Percentiles rank a stretch among this genome's conserved stretches.
Evolutionary conservation across 1,140 invertebrate species (phyloP).

Genomic region (Zeugodacus cucurbitae): DNA sequence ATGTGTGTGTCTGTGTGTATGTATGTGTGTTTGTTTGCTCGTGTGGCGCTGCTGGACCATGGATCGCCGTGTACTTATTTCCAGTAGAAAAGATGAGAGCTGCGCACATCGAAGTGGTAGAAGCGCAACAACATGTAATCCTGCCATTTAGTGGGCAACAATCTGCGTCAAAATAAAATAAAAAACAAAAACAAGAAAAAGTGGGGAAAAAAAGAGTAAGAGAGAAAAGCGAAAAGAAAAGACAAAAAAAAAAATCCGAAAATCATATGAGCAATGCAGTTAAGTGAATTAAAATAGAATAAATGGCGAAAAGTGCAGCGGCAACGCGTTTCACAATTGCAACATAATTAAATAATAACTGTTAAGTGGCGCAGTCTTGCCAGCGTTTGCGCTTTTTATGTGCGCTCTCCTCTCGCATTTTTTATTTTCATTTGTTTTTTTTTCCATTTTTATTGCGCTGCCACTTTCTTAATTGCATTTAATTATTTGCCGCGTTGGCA

Average conservation of each 20-base stretch:
- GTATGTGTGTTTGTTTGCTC: not conserved
- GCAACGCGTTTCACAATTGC: slow-evolving; percentile 22
- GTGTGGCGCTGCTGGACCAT: not conserved
- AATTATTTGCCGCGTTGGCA: slow-evolving; percentile 17
- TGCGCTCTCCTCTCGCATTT: not conserved
- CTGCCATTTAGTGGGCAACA: slow-evolving; percentile 63
- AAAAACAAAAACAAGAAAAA: no score
- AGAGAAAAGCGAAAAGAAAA: not conserved
- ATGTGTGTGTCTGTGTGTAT: not conserved
- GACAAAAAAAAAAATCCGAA: not conserved
- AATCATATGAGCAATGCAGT: not conserved
- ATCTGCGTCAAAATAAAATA: slow-evolving; percentile 47
- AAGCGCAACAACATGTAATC: slow-evolving; percentile 60
- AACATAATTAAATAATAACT: slow-evolving; percentile 38
- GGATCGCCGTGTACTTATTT: slow-evolving; percentile 45
- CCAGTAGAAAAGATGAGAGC: slow-evolving; percentile 61
- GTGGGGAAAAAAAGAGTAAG: no score
- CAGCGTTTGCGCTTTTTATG: not conserved
- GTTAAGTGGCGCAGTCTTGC: not conserved
- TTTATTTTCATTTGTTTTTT: not conserved
- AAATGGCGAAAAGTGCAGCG: slow-evolving; percentile 25
- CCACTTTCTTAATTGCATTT: slow-evolving; percentile 32
- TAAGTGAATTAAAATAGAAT: not conserved
- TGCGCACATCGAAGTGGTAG: slow-evolving; percentile 61
- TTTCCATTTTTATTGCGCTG: not conserved